Conservation (phyloP, 2,113 vertebrate species). For the Opisthocomus hoazin region DNA sequence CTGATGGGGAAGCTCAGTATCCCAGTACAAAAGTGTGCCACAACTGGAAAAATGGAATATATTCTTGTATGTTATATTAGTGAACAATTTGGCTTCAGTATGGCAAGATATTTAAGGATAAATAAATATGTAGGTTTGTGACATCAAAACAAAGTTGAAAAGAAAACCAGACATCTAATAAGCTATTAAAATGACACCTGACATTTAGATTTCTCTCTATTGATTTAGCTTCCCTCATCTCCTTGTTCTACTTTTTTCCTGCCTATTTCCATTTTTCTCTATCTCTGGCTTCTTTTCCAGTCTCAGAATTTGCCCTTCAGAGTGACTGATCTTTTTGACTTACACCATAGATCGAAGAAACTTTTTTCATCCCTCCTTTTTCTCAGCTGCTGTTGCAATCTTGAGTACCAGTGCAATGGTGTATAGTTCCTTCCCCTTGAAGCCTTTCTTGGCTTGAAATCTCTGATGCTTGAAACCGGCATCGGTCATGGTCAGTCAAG, state of each 20-base stretch:
- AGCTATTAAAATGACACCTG: not conserved
- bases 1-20: not conserved
- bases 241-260: not conserved
- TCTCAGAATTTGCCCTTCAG: not conserved
- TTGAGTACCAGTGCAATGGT: not conserved
- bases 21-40: not conserved
- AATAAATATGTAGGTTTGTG: not conserved
- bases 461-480: not conserved
- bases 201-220: not conserved
- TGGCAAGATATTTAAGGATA: not conserved
- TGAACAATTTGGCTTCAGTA: not conserved
- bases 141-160: not conserved
- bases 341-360: not conserved
- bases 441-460: not conserved
- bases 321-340: not conserved
- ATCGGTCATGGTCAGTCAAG: not conserved
- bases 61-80: rapidly evolving
- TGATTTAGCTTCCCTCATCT: not conserved
- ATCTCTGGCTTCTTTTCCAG: not conserved
- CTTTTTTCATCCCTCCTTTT: not conserved
- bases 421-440: not conserved
- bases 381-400: not conserved
- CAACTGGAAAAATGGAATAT: not conserved
- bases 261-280: not conserved
- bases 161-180: not conserved